Base-by-base conservation (phyloP, 2,888 invertebrate genomes). In the Troides oblongomaculatus region DNA sequence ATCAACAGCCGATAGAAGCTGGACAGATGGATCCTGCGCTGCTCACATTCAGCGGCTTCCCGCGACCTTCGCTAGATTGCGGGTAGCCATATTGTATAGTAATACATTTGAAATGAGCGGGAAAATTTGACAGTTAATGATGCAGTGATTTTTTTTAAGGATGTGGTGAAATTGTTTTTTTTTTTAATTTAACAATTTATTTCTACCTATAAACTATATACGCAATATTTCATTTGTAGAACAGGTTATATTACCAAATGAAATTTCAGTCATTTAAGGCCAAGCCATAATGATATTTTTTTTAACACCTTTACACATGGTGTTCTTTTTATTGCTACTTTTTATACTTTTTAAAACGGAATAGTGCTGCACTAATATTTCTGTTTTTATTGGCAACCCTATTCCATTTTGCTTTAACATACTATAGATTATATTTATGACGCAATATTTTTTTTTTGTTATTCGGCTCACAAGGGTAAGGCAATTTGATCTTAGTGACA, bases 241-340 rank as follows among this genome's bases (percentile, higher is more conserved):
- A 30, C 36, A 59, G 14, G 57, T 21, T 57, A 57, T 21, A 57
- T 57, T 57, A 57, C 0, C 18, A 64, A 63, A 61, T 63, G 23
- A 63, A 56, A 43, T 66, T 64, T 63, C 70, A 70, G 70, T 70
- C 66, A 66, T 61, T 61, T 43, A 70, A 70, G 70, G 70, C 70
- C 64, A 70, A 70, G 70, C 70, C 70, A 46, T 64, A 18, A 62
- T 58, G 62, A 70, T 70, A 69, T 70, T 70, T 66, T 63, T 70
- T 66, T 64, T 56, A 25, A 66, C 63, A 70, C 64, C 62, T n/a
- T 64, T 60, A 70, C 46, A 66, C 21, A 57, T 21, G 66, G 70
- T 66, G 66, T 66, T 62, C n/a, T 50, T 63, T 62, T 63, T 66
- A 56, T 66, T 63, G 57, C 50, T 66, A 56, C 23, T 56, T 70